Percentiles rank a stretch among this genome's conserved stretches.
These are phyloP conservation scores for Eilema griseolum DNA, from an alignment of 2,888 invertebrate genomes.

Conservation along the genomic window DNA sequence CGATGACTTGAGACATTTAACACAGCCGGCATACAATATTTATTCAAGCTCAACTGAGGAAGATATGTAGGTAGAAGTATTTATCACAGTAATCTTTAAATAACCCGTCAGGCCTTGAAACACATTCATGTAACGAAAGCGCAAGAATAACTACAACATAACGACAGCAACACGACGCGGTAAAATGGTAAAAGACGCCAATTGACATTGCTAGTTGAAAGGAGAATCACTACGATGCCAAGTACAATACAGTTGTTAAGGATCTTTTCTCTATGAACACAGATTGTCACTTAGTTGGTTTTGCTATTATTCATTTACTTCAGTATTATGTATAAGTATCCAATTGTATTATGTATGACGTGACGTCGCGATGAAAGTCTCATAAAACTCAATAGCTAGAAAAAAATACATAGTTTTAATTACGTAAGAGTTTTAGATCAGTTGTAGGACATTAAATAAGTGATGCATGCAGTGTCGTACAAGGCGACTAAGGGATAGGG, in stretches of 20 bases:
- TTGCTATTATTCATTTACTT: not conserved
- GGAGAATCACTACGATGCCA: not conserved
- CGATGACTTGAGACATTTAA: not conserved
- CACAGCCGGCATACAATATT: not conserved
- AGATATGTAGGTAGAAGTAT: not conserved
- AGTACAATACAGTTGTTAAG: slow-evolving; percentile 1
- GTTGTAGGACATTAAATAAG: too few species aligned
- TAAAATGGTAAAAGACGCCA: not conserved
- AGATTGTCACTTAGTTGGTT: not conserved
- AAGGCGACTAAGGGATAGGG: too few species aligned
- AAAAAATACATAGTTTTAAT: too few species aligned
- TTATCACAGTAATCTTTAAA: not conserved
- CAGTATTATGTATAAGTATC: not conserved
- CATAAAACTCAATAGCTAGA: not conserved
- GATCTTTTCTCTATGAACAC: not conserved
- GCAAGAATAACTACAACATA: not conserved
- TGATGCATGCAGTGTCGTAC: too few species aligned
- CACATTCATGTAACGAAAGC: not conserved
- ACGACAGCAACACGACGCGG: not conserved
- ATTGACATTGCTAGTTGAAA: not conserved
- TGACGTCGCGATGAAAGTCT: not conserved
- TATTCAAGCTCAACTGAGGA: not conserved
- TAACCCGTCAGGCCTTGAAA: not conserved
- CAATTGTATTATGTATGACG: not conserved
- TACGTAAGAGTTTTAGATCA: too few species aligned